Evolutionary conservation across 2,113 vertebrate species (phyloP).

Genomic region (Corapipo altera): DNA sequence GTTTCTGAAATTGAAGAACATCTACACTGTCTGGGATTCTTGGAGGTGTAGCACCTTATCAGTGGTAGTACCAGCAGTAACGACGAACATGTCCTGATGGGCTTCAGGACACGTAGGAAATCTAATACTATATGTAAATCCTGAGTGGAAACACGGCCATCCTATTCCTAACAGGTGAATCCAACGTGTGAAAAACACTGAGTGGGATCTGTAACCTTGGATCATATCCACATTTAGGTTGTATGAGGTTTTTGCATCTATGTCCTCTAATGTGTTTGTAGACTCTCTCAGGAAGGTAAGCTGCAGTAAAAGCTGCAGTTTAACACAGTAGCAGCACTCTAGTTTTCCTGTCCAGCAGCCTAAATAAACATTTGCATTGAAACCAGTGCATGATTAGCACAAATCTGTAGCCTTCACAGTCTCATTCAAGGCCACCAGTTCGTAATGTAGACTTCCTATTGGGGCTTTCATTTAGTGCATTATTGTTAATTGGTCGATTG

Average conservation of each 20-base stretch:
- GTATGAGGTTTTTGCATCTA: background rate
- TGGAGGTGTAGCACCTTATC: background rate
- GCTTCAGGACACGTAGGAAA: background rate
- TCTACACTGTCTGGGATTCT: background rate
- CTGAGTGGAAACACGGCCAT: rapidly evolving
- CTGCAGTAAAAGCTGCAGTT: background rate
- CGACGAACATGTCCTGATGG: background rate
- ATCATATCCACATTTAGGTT: background rate
- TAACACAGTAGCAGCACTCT: background rate
- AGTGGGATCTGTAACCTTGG: background rate
- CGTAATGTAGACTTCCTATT: background rate
- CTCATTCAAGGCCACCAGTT: background rate
- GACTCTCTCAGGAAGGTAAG: background rate
- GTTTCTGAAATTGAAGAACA: background rate
- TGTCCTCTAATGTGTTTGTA: background rate
- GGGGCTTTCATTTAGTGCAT: background rate
- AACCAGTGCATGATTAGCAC: background rate
- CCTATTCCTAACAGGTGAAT: background rate
- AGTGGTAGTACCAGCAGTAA: background rate
- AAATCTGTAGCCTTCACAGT: background rate
- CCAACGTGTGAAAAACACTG: background rate
- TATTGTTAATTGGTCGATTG: background rate
- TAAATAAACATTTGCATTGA: background rate
- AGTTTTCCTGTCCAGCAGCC: background rate
- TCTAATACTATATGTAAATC: background rate